Evolutionary conservation across 2,113 vertebrate species (phyloP).

Genomic region (Sminthopsis crassicaudata): DNA sequence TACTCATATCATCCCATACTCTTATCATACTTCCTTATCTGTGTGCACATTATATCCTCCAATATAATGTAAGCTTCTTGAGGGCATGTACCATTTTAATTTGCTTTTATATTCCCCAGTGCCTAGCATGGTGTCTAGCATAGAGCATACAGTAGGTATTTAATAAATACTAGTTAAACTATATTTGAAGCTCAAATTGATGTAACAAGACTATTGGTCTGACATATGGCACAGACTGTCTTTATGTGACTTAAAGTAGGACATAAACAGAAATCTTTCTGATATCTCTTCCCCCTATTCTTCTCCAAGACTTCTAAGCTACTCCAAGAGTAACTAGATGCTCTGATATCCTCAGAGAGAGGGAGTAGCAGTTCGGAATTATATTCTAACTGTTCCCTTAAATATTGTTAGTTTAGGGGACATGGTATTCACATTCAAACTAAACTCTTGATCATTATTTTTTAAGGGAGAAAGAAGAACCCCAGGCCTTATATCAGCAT

Average conservation of each 20-base stretch:
- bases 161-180: not conserved
- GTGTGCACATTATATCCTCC: not conserved
- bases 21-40: not conserved
- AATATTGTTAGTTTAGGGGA: not conserved
- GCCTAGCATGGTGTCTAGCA: not conserved
- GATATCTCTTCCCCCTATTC: not conserved
- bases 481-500: not conserved
- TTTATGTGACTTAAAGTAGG: not conserved
- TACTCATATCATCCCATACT: not conserved
- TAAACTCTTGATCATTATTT: not conserved
- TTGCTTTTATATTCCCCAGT: not conserved
- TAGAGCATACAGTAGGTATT: not conserved
- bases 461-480: not conserved
- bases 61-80: fast-evolving
- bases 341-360: not conserved
- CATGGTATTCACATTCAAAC: not conserved
- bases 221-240: not conserved
- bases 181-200: not conserved
- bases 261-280: not conserved
- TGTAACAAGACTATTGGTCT: not conserved
- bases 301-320: not conserved
- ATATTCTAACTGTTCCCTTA: not conserved
- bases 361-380: not conserved
- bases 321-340: not conserved
- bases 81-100: not conserved